Evolutionary conservation across 2,888 invertebrate species (phyloP).

Genomic region (Pollenia labialis): DNA sequence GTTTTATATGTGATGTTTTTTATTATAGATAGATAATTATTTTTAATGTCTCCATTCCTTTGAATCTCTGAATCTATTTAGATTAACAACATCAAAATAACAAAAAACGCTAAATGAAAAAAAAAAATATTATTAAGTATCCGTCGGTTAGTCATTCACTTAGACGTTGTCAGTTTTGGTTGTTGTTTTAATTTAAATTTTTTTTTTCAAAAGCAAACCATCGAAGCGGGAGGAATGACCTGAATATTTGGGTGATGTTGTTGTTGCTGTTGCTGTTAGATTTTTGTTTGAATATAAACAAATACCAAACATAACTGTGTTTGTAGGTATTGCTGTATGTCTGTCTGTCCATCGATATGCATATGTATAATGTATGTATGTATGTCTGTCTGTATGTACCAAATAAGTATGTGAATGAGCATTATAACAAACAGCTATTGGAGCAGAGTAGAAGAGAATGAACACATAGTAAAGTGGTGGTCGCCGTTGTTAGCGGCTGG

Average conservation of each 20-base stretch:
- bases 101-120: slow-evolving; percentile 28
- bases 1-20: neutral
- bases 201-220: slow-evolving; percentile 56
- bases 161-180: slow-evolving; percentile 53
- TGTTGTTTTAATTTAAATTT: slow-evolving; percentile 67
- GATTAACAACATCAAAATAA: slow-evolving; percentile 42
- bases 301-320: slow-evolving; percentile 60
- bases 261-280: slow-evolving; percentile 49
- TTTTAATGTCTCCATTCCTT: slow-evolving; percentile 16
- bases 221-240: slow-evolving; percentile 76
- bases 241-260: slow-evolving; percentile 72
- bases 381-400: neutral
- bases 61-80: slow-evolving; percentile 55
- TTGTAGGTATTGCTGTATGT: slow-evolving; percentile 1
- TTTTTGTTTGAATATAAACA: slow-evolving; percentile 52
- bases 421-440: too few species aligned
- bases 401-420: neutral
- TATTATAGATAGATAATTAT: neutral
- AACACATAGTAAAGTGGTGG: slow-evolving; percentile 7
- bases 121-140: slow-evolving; percentile 67
- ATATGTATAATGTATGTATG: neutral
- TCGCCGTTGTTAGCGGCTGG: slow-evolving; percentile 18
- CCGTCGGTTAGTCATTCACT: slow-evolving; percentile 58
- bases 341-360: neutral
- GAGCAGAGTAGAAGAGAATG: slow-evolving; percentile 9